Evolutionary conservation across 2,797 vertebrate genomes (phyloP).

Genomic region (Linurgus olivaceus): DNA sequence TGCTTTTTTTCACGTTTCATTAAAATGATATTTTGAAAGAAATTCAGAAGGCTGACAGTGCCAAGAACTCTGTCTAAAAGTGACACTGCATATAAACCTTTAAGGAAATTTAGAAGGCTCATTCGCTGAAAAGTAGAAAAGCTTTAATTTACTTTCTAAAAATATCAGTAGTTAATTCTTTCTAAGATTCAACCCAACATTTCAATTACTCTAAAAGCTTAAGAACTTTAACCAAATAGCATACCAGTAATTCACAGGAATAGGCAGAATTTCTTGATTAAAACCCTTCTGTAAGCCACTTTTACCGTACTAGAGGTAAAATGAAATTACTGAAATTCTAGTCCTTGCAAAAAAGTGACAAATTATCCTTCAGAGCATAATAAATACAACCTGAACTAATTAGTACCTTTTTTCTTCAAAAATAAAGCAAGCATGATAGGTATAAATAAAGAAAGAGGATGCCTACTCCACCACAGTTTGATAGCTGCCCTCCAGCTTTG

Average conservation of each 20-base stretch:
- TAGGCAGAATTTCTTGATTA: neutral
- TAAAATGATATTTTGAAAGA: neutral
- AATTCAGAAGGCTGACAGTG: neutral
- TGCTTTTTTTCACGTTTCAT: neutral
- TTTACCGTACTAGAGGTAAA: neutral
- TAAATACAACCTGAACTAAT: neutral
- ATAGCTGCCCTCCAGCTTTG: neutral
- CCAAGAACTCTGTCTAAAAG: neutral
- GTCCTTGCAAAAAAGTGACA: neutral
- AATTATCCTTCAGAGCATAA: neutral
- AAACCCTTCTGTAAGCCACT: neutral
- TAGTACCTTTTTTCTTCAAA: neutral
- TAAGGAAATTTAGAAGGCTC: neutral
- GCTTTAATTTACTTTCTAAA: constrained; percentile 34
- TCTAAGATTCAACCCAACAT: neutral
- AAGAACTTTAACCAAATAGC: neutral
- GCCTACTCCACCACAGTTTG: neutral
- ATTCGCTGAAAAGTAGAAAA: neutral
- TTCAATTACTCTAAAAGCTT: constrained; percentile 26
- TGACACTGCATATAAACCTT: neutral
- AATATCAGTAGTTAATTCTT: constrained; percentile 19
- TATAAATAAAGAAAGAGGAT: neutral
- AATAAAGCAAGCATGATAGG: too few relatives aligned
- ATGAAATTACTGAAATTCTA: neutral
- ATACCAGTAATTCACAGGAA: neutral